A percentile compares a stretch with the other conserved stretches of the same genome.
Evolutionary conservation across 2,888 invertebrate genomes (phyloP).

Genomic region (Sminthurides aquaticus): DNA sequence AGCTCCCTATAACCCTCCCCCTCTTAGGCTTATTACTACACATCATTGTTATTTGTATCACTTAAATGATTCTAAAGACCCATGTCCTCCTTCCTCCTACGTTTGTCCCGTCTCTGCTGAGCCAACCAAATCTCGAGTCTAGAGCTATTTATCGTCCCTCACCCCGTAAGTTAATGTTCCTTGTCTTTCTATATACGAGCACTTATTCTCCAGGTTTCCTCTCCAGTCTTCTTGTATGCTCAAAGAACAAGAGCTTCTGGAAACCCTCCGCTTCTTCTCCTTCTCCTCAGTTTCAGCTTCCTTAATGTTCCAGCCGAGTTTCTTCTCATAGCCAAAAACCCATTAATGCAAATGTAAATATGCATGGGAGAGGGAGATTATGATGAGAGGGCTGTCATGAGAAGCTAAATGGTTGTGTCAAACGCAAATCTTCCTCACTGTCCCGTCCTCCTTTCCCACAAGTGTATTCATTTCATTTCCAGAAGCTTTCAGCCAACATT

Average conservation of each 20-base stretch:
- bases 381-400: neutral
- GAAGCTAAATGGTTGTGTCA: neutral
- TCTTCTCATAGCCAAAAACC: neutral
- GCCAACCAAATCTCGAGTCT: neutral
- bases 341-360: neutral
- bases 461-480: neutral
- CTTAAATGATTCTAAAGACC: neutral
- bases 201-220: too few relatives aligned
- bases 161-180: neutral
- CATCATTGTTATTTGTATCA: neutral
- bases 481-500: neutral
- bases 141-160: neutral
- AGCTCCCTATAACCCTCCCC: too few relatives aligned
- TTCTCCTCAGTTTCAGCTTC: too few relatives aligned
- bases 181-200: too few relatives aligned
- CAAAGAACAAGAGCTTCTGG: too few relatives aligned
- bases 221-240: too few relatives aligned
- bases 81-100: neutral
- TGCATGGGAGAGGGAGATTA: neutral
- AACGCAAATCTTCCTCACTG: neutral
- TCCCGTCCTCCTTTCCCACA: slow-evolving; percentile 5
- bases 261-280: too few relatives aligned
- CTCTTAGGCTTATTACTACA: too few relatives aligned
- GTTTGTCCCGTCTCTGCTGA: neutral
- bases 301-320: too few relatives aligned